Evolutionary conservation across 2,797 vertebrate genomes (phyloP), one percentile per base, ranked within the genome.

Genomic region (Nothura maculosa): DNA sequence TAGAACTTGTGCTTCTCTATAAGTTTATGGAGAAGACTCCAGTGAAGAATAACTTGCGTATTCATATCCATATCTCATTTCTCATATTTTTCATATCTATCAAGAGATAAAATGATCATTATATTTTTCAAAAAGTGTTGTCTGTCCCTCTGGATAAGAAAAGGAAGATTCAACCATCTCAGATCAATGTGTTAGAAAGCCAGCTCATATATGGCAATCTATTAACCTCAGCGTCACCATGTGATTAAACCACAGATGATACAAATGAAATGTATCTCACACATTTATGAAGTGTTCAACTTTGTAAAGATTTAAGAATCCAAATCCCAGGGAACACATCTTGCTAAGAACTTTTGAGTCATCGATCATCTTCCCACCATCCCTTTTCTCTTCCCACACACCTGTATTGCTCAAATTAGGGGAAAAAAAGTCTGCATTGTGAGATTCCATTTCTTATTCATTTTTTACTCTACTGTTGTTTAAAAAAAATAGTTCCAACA

Each of bases 341-440:
- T 90, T 90, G 76, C 69, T 78, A 89, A 78, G 95, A 92, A 92
- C 94, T 96, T 94, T 85, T 94, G 94, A 96, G 88, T 96, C 96
- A 95, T 95, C 79, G 69, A 93, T 96, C 92, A 89, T 93, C 87
- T 96, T 94, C 93, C 96, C 95, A 96, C 94, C 87, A 92, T 81
- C 80, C 64, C 36, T 87, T 84, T 96, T 91, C 81, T 94, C 80
- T 70, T 95, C 94, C 93, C 60, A 95, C 92, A 0, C 93, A 94
- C 89, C 92, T 94, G 85, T 81, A 79, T 87, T 90, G 79, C 94
- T 94, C 43, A 89, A 91, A 78, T 52, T 76, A 73, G 81, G 83
- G 76, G 76, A 81, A 94, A 89, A 94, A 90, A 63, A 70, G 36
- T 66, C 89, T 54, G 66, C 42, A 58, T 89, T 93, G 69, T 79